Percentiles rank a stretch among this genome's conserved stretches.
These are phyloP conservation scores for Netelia fuscicornis DNA, from an alignment of 2,888 invertebrate genomes.

Conservation along the genomic window DNA sequence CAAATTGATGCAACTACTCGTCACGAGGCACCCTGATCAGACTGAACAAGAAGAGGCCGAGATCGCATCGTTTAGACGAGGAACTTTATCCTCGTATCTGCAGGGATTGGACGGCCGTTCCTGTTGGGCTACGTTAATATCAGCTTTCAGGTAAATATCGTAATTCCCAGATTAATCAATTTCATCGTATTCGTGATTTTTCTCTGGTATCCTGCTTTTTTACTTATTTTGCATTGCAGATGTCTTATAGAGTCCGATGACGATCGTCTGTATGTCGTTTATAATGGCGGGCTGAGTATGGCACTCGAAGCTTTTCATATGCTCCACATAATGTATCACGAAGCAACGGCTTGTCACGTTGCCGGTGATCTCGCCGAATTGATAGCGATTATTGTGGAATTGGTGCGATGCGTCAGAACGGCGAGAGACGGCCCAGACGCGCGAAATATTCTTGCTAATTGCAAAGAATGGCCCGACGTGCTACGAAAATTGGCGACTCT, in stretches of 20 bases:
- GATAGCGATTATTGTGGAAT: conserved; percentile 91
- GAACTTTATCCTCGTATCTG: conserved; percentile 94
- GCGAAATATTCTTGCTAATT: conserved; percentile 88
- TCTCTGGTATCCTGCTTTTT: not conserved
- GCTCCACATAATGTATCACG: conserved; percentile 96
- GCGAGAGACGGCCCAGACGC: conserved; percentile 89
- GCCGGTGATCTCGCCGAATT: conserved; percentile 94
- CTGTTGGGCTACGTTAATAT: conserved; percentile 97
- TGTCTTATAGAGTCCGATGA: conserved; percentile 96
- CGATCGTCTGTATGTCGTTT: conserved; percentile 95
- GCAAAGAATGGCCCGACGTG: conserved; percentile 95
- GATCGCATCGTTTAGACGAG: conserved; percentile 93
- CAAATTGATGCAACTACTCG: conserved; percentile 95
- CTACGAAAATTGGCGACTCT: conserved; percentile 94
- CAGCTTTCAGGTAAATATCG: conserved; percentile 87
- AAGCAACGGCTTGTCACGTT: conserved; percentile 95
- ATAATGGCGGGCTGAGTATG: conserved; percentile 92
- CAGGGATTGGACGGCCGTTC: conserved; percentile 95
- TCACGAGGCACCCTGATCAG: conserved; percentile 92
- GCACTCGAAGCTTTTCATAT: conserved; percentile 93
- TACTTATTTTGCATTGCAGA: conserved; percentile 82
- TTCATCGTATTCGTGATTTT: not conserved
- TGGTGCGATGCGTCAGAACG: conserved; percentile 90
- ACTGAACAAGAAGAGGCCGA: conserved; percentile 92
- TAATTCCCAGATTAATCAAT: not conserved